phyloP scores from a whole-genome alignment of 1,140 invertebrate genomes.

The Heterodera schachtii region DNA sequence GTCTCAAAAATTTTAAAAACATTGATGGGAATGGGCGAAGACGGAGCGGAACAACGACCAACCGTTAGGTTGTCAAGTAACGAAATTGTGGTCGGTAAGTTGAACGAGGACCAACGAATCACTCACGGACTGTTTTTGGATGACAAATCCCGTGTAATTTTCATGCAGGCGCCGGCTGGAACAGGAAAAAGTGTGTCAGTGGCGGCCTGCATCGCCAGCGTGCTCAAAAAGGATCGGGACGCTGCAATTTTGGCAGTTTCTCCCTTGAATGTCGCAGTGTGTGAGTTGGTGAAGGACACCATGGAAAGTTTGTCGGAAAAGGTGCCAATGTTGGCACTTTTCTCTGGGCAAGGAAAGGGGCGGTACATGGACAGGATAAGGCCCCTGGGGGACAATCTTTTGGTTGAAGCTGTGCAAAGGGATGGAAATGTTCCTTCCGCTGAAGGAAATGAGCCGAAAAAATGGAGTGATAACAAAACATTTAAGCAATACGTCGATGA shows the following conservation, averaged over 20 bases:
- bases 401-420: neutral
- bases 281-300: slow-evolving; percentile 17
- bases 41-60: neutral
- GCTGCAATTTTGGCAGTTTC: neutral
- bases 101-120: neutral
- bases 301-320: neutral
- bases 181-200: neutral
- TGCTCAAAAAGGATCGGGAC: neutral
- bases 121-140: neutral
- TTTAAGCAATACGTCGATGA: neutral
- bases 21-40: slow-evolving; percentile 4
- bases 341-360: neutral
- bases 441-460: neutral
- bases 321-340: slow-evolving; percentile 4
- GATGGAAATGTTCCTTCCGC: neutral
- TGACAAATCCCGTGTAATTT: neutral
- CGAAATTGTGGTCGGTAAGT: neutral
- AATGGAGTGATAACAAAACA: neutral
- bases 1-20: neutral
- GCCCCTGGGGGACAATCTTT: neutral
- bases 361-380: neutral
- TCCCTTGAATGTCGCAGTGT: neutral
- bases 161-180: neutral
- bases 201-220: neutral
- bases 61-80: neutral